Evolutionary conservation across 2,113 vertebrate genomes (phyloP).

Genomic region (Carassius auratus): DNA sequence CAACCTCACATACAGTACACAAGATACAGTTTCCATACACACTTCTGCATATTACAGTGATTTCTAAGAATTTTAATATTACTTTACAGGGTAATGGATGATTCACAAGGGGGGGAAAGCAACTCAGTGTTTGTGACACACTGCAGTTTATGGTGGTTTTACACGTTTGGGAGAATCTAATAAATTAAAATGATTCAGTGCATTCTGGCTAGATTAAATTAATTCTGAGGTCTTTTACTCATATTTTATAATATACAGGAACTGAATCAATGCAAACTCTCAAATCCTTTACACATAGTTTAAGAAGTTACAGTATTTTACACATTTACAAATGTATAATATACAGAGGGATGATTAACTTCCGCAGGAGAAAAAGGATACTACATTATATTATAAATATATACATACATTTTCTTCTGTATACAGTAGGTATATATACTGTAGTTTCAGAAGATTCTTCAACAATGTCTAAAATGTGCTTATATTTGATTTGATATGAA

Average conservation of each 20-base stretch:
- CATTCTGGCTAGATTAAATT: neutral
- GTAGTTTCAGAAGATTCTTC: too few species aligned
- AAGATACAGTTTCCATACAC: conserved; percentile 28
- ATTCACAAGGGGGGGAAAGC: conserved; percentile 2
- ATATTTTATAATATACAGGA: neutral
- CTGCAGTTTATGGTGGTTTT: neutral
- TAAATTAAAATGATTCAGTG: neutral
- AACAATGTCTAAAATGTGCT: too few species aligned
- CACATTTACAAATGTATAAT: neutral
- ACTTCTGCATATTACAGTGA: conserved; percentile 26
- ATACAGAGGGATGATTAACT: neutral
- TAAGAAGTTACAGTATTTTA: neutral
- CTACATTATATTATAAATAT: too few species aligned
- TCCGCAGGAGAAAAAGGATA: too few species aligned
- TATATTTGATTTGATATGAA: too few species aligned
- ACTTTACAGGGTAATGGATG: conserved; percentile 11
- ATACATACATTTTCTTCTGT: too few species aligned
- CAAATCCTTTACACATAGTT: neutral
- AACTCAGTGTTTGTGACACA: neutral
- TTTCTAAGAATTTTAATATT: conserved; percentile 30
- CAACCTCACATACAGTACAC: conserved; percentile 20
- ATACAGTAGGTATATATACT: too few species aligned
- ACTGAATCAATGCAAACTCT: neutral
- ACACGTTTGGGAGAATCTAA: neutral
- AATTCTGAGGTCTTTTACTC: neutral